Percentiles rank a stretch among this genome's conserved stretches.
Conservation (phyloP, 2,888 invertebrate genomes). For the Sesia bembeciformis region DNA sequence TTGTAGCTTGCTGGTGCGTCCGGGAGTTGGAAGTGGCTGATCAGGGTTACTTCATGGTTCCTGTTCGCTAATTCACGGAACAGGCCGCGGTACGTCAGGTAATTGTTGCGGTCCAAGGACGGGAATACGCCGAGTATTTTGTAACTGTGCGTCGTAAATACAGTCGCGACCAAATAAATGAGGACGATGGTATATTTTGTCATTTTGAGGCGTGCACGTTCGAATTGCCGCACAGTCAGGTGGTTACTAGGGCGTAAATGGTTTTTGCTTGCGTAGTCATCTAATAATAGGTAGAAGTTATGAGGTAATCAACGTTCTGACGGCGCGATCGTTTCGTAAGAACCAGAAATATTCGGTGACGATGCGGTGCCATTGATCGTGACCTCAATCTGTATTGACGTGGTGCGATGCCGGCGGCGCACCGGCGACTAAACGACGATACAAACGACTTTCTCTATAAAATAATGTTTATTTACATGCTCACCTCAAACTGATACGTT, state of each 20-base stretch:
- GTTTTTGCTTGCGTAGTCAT: slow-evolving; percentile 40
- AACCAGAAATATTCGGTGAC: slow-evolving; percentile 57
- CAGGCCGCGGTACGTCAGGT: slow-evolving; percentile 62
- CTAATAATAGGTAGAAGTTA: slow-evolving; percentile 66
- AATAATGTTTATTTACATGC: not conserved
- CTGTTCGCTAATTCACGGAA: slow-evolving; percentile 64
- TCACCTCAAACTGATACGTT: too few relatives aligned
- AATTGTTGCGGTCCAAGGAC: slow-evolving; percentile 65
- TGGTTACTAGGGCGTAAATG: slow-evolving; percentile 60
- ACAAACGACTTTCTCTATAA: slow-evolving; percentile 7
- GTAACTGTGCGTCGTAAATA: slow-evolving; percentile 44
- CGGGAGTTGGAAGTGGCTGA: slow-evolving; percentile 63
- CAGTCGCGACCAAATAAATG: slow-evolving; percentile 37
- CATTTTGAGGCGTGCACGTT: slow-evolving; percentile 49
- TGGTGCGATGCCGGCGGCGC: slow-evolving; percentile 25
- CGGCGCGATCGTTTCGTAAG: slow-evolving; percentile 55
- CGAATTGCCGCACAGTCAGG: slow-evolving; percentile 40
- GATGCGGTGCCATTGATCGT: slow-evolving; percentile 44
- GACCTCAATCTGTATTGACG: slow-evolving; percentile 46
- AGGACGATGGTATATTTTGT: slow-evolving; percentile 32
- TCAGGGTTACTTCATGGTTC: slow-evolving; percentile 70
- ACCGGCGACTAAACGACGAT: slow-evolving; percentile 21
- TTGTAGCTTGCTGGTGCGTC: slow-evolving; percentile 66
- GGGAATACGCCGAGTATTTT: slow-evolving; percentile 72
- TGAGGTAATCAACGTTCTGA: slow-evolving; percentile 64